Percentiles rank a stretch among this genome's conserved stretches.
Evolutionary conservation across 1,140 invertebrate genomes (phyloP).

Genomic region (Diorhabda carinulata): DNA sequence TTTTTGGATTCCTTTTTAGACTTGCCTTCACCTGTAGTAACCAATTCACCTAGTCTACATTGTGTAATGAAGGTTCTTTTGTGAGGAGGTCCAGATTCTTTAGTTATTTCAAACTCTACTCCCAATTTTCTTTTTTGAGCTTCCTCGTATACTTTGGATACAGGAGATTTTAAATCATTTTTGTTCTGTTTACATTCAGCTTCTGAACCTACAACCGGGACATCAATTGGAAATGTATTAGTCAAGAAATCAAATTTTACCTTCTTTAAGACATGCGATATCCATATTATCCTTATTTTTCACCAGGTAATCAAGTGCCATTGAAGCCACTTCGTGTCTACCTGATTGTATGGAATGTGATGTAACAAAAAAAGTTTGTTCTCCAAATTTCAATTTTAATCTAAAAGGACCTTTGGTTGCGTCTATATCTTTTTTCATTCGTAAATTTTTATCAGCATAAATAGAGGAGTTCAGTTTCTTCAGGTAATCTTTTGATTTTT

Average conservation of each 20-base stretch:
- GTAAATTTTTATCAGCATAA: slow-evolving; percentile 24
- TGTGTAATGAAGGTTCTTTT: slow-evolving; percentile 34
- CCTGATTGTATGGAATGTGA: slow-evolving; percentile 36
- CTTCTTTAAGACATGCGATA: slow-evolving; percentile 28
- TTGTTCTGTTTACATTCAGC: slow-evolving; percentile 29
- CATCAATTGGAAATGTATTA: no score
- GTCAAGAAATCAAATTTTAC: slow-evolving; percentile 7
- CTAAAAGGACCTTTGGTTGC: slow-evolving; percentile 35
- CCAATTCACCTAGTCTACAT: slow-evolving; percentile 33
- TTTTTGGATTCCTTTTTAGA: slow-evolving; percentile 41
- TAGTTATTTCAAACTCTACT: slow-evolving; percentile 34
- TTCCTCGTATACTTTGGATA: slow-evolving; percentile 35
- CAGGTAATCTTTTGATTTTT: slow-evolving; percentile 27
- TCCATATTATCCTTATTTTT: slow-evolving; percentile 19
- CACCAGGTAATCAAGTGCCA: slow-evolving; percentile 33
- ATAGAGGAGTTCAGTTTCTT: slow-evolving; percentile 33
- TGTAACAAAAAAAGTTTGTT: slow-evolving; percentile 31
- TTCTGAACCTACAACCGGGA: slow-evolving; percentile 19
- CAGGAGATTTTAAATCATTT: slow-evolving; percentile 35
- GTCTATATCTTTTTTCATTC: slow-evolving; percentile 24
- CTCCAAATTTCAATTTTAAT: slow-evolving; percentile 32
- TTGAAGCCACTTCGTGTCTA: slow-evolving; percentile 37
- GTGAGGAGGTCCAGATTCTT: slow-evolving; percentile 34
- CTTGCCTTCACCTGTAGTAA: slow-evolving; percentile 30
- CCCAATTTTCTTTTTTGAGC: slow-evolving; percentile 30